phyloP scores from a whole-genome alignment of 2,797 vertebrate genomes.

The Notoglanidium macrostoma region DNA sequence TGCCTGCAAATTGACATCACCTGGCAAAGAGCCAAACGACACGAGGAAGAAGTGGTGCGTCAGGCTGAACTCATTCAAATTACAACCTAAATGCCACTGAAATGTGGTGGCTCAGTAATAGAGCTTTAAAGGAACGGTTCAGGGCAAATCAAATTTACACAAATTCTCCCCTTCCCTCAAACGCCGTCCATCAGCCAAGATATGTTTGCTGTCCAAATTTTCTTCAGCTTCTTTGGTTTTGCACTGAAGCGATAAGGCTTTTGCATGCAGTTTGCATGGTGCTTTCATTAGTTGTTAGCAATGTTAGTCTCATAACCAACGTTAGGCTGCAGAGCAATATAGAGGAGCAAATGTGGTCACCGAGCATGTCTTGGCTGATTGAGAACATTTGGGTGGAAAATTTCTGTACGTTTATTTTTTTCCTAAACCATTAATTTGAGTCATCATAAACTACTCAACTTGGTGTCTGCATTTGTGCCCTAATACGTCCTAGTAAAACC shows the following conservation, averaged over 20 bases:
- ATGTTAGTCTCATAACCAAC: constrained; percentile 24
- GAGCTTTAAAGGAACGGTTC: constrained; percentile 32
- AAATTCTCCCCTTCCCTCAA: constrained; percentile 38
- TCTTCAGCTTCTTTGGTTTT: constrained; percentile 43
- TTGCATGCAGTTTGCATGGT: constrained; percentile 38
- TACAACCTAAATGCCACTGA: constrained; percentile 29
- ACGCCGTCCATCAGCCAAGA: constrained; percentile 26
- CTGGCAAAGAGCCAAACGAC: constrained; percentile 43
- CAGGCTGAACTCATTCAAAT: constrained; percentile 29
- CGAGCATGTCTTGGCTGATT: constrained; percentile 30
- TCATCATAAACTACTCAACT: neutral
- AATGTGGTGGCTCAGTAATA: constrained; percentile 26
- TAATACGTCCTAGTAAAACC: neutral
- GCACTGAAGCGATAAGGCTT: constrained; percentile 30
- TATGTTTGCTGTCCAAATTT: constrained; percentile 34
- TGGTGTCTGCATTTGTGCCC: neutral
- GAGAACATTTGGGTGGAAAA: constrained; percentile 34
- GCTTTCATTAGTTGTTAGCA: constrained; percentile 30
- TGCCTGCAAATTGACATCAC: constrained; percentile 45
- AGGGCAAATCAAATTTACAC: constrained; percentile 42
- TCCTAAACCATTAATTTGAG: constrained; percentile 23
- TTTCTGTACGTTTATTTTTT: constrained; percentile 29
- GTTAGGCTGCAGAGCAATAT: constrained; percentile 17
- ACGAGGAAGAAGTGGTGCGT: constrained; percentile 20
- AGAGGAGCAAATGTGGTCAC: constrained; percentile 10